These are phyloP conservation scores for Echinarachnius parma DNA, from an alignment of 53 echinoderm and acorn worm genomes.

Conservation along the genomic window DNA sequence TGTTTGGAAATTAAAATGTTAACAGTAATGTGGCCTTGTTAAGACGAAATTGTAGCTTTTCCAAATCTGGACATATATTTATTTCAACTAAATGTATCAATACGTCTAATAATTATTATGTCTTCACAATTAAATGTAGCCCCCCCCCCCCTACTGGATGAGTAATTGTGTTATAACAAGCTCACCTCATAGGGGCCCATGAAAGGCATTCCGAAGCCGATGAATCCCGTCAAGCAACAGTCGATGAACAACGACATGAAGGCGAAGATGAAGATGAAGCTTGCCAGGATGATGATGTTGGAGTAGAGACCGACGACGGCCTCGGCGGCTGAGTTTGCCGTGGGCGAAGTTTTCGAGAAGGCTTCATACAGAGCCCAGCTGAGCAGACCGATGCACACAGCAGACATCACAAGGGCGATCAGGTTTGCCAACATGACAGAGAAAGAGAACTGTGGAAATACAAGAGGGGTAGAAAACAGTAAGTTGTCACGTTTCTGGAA, in stretches of 20 bases:
- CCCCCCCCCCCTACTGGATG: too few species aligned
- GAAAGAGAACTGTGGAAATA: slow-evolving; percentile 42
- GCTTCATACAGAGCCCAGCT: slow-evolving; percentile 39
- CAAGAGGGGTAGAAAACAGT: background rate
- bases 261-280: slow-evolving; percentile 43
- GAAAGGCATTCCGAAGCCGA: slow-evolving; percentile 6
- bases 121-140: too few species aligned
- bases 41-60: too few species aligned
- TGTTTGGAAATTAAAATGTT: too few species aligned
- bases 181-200: slow-evolving; percentile 20
- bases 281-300: slow-evolving; percentile 31
- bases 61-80: too few species aligned
- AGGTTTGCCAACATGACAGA: slow-evolving; percentile 44
- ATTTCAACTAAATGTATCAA: too few species aligned
- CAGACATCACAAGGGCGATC: slow-evolving; percentile 32
- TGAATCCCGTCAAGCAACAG: slow-evolving; percentile 36
- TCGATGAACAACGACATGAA: slow-evolving; percentile 55
- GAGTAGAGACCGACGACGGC: slow-evolving; percentile 22
- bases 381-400: slow-evolving; percentile 48
- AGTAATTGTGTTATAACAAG: too few species aligned
- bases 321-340: background rate
- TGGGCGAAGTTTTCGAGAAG: slow-evolving; percentile 2
- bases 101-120: too few species aligned
- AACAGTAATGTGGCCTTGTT: too few species aligned
- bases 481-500: too few species aligned